Evolutionary conservation across 2,888 invertebrate species (phyloP), one percentile per base, ranked within the genome.

Genomic region (Noctua janthe): DNA sequence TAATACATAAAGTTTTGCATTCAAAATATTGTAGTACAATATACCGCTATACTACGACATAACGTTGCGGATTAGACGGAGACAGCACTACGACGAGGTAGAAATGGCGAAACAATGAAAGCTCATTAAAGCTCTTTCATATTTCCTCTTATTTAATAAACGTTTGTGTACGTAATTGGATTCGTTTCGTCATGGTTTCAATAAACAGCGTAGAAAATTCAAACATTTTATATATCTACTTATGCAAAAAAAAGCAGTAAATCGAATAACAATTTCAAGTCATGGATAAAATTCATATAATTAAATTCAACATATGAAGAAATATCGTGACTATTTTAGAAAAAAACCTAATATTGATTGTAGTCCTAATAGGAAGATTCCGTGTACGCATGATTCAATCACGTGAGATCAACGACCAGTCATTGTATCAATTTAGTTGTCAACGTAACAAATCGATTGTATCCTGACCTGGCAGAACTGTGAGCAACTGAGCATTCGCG

Each of bases 341-440:
- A 70, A 67, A 29, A 75, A 56, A 17, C 15, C 10, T 66, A 15
- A 62, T 71, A 69, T 78, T 81, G 35, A 47, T 78, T 76, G 66
- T 78, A 64, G 70, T 62, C 49, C 74, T 56, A 82, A 47, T 66
- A 59, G 56, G 47, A 71, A 77, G 78, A 80, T 80, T 54, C 54
- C 49, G n/a, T 64, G 67, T 56, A 78, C 75, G 74, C 71, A 81
- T 85, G 84, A 78, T 83, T 84, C 71, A 85, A 81, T 75, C 80
- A 81, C 66, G 54, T 80, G 77, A 82, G 84, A 86, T 87, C 87
- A 87, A 82, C 76, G 85, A 85, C 86, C 87, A 83, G 70, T 85
- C 82, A 82, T 86, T 86, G 81, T 82, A 88, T 81, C 86, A 90
- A 89, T 90, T 90, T 90, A 89, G 83, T 90, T 90, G 90, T 90